phyloP scores from a whole-genome alignment of 1,140 invertebrate genomes.

The Diorhabda elongata region DNA sequence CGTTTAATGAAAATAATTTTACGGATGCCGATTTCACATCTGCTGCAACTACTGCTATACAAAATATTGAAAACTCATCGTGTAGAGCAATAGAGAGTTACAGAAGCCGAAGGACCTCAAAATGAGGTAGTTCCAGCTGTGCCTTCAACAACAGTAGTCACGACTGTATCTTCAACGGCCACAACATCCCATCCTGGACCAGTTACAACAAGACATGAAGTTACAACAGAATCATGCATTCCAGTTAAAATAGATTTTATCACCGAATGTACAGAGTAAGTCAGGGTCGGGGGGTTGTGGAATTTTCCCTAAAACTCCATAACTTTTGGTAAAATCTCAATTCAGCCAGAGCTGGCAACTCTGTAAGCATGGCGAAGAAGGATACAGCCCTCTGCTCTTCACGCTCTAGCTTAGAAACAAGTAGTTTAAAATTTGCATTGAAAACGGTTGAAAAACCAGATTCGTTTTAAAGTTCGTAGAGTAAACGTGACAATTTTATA shows the following conservation, averaged over 20 bases:
- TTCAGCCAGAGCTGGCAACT: too few species aligned
- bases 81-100: constrained; percentile 3
- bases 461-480: too few species aligned
- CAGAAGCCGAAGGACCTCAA: not conserved
- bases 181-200: constrained; percentile 1
- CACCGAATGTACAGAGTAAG: not conserved
- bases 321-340: too few species aligned
- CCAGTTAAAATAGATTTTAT: constrained; percentile 2
- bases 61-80: not conserved
- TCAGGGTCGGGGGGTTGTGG: not conserved
- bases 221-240: constrained; percentile 6
- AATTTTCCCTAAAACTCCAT: too few species aligned
- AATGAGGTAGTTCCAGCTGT: constrained; percentile 1
- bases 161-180: constrained; percentile 3
- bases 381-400: too few species aligned
- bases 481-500: too few species aligned
- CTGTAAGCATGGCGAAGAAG: too few species aligned
- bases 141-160: constrained; percentile 4
- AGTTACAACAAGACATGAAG: constrained; percentile 4
- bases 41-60: constrained; percentile 34
- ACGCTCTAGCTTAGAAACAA: too few species aligned
- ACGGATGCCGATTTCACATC: constrained; percentile 42
- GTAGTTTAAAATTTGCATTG: too few species aligned
- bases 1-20: constrained; percentile 41
- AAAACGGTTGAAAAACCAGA: too few species aligned